A percentile compares a stretch with the other conserved stretches of the same genome.
These are phyloP conservation scores for Asteroscopus sphinx DNA, from an alignment of 2,888 invertebrate species.

Conservation along the genomic window DNA sequence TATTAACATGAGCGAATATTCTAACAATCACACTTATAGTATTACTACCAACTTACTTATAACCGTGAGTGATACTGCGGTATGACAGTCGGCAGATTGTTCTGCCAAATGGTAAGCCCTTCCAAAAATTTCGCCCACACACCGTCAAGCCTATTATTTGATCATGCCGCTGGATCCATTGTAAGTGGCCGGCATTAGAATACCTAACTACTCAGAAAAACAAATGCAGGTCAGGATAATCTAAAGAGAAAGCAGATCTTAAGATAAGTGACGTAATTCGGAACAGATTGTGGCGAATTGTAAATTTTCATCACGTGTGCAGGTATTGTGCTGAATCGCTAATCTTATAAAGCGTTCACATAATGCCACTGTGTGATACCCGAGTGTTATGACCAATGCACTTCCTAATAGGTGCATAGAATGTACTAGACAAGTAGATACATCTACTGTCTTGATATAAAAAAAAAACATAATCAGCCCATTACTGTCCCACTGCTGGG, in stretches of 20 bases:
- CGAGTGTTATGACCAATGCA: conserved; percentile 46
- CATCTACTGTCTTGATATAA: no score
- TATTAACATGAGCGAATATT: no score
- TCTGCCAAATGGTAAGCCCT: no score
- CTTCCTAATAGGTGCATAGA: conserved; percentile 29
- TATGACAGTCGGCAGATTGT: no score
- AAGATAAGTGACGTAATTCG: conserved; percentile 45
- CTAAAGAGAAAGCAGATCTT: conserved; percentile 53
- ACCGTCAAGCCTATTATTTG: no score
- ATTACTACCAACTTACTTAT: no score
- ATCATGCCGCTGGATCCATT: no score
- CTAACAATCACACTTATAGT: no score
- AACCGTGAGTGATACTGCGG: no score
- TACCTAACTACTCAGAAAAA: conserved; percentile 28
- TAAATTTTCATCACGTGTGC: conserved; percentile 44
- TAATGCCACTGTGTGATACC: conserved; percentile 33
- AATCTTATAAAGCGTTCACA: conserved; percentile 51
- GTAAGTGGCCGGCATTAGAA: conserved; percentile 12
- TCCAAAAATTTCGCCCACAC: no score
- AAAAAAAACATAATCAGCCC: no score
- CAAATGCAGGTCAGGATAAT: conserved; percentile 40
- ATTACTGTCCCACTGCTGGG: no score
- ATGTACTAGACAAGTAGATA: conserved; percentile 20
- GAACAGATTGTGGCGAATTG: conserved; percentile 41
- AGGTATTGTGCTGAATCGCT: conserved; percentile 50